Evolutionary conservation across 1,140 invertebrate genomes (phyloP).

Genomic region (Hesperophylax magnus): DNA sequence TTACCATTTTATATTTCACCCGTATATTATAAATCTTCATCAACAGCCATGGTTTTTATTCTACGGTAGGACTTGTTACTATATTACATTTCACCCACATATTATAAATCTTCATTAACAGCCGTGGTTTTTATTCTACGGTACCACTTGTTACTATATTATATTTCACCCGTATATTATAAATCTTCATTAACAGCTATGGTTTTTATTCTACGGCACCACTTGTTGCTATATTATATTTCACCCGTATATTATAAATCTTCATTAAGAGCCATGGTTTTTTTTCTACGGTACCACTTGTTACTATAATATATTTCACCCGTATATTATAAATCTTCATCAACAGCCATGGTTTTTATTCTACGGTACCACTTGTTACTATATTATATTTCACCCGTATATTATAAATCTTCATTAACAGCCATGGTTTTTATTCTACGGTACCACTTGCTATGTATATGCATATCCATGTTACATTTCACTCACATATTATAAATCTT

Average conservation of each 20-base stretch:
- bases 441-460: neutral
- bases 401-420: constrained; percentile 8
- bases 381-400: neutral
- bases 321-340: constrained; percentile 2
- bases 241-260: constrained; percentile 3
- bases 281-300: neutral
- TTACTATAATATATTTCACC: neutral
- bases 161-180: neutral
- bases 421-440: neutral
- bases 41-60: neutral
- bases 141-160: neutral
- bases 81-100: neutral
- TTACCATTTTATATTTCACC: neutral
- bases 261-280: neutral
- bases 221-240: neutral
- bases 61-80: neutral
- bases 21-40: constrained; percentile 2
- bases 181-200: constrained; percentile 1
- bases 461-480: neutral
- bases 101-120: constrained; percentile 8
- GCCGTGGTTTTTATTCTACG: neutral
- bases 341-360: neutral
- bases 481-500: neutral
- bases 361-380: neutral
- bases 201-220: neutral